phyloP scores from a whole-genome alignment of 1,140 invertebrate genomes.

The Pseudoatta argentina region DNA sequence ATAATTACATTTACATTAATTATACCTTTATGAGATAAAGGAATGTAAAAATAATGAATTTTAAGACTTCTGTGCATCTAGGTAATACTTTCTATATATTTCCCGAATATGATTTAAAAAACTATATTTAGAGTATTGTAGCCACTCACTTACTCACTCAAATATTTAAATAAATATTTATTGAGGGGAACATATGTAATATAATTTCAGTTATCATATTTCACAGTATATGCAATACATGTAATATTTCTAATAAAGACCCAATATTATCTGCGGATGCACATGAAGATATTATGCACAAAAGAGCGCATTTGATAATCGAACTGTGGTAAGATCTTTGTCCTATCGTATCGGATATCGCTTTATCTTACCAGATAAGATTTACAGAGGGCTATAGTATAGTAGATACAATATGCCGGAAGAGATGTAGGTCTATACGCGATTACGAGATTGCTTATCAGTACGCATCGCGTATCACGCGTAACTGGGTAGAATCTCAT shows the following conservation, averaged over 20 bases:
- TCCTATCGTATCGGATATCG: slow-evolving; percentile 12
- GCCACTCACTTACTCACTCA: too few species aligned
- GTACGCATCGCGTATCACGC: slow-evolving; percentile 53
- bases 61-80: too few species aligned
- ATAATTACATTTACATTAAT: too few species aligned
- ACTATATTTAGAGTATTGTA: too few species aligned
- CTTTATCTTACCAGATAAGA: slow-evolving; percentile 5
- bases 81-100: too few species aligned
- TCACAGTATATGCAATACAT: background rate
- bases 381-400: slow-evolving; percentile 48
- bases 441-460: slow-evolving; percentile 67
- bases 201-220: background rate
- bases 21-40: too few species aligned
- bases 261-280: background rate
- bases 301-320: background rate
- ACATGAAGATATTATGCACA: slow-evolving; percentile 62
- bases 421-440: slow-evolving; percentile 21
- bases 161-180: too few species aligned
- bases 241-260: background rate
- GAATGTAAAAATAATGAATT: too few species aligned
- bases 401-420: slow-evolving; percentile 55
- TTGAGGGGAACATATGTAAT: background rate
- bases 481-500: slow-evolving; percentile 46
- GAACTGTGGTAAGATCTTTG: slow-evolving; percentile 5
- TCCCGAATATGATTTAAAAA: too few species aligned